phyloP scores from a whole-genome alignment of 1,140 invertebrate species.

The Drosophila pectinifera region DNA sequence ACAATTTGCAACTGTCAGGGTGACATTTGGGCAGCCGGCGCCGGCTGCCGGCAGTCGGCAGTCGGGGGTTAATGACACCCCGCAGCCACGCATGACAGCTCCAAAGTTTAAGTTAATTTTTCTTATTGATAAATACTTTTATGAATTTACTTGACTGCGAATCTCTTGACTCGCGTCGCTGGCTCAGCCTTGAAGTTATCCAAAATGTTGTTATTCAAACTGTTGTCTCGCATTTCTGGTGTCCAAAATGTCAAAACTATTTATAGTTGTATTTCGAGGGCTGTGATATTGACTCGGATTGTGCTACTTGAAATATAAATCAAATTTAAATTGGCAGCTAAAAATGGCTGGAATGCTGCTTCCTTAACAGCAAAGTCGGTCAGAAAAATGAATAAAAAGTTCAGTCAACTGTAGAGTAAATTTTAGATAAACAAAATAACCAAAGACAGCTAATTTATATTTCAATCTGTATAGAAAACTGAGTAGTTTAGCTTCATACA shows the following conservation, averaged over 20 bases:
- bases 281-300: slow-evolving; percentile 43
- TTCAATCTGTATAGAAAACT: not conserved
- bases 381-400: slow-evolving; percentile 1
- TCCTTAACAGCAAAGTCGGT: slow-evolving; percentile 16
- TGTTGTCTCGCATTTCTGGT: slow-evolving; percentile 28
- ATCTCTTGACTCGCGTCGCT: slow-evolving; percentile 11
- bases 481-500: not conserved
- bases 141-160: slow-evolving; percentile 17
- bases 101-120: slow-evolving; percentile 60
- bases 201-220: slow-evolving; percentile 36
- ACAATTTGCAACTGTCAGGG: slow-evolving; percentile 65
- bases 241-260: slow-evolving; percentile 49
- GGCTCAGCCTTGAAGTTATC: slow-evolving; percentile 41
- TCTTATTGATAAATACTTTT: slow-evolving; percentile 54
- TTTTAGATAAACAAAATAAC: not conserved
- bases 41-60: slow-evolving; percentile 14
- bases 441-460: not conserved
- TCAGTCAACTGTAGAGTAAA: not conserved
- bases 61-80: slow-evolving; percentile 37
- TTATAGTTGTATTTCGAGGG: slow-evolving; percentile 39
- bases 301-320: slow-evolving; percentile 41
- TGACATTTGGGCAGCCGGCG: slow-evolving; percentile 44
- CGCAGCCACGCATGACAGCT: slow-evolving; percentile 46
- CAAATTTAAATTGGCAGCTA: slow-evolving; percentile 28
- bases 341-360: slow-evolving; percentile 3